phyloP scores from a whole-genome alignment of 2,888 invertebrate genomes.

The Embidobia sp. region DNA sequence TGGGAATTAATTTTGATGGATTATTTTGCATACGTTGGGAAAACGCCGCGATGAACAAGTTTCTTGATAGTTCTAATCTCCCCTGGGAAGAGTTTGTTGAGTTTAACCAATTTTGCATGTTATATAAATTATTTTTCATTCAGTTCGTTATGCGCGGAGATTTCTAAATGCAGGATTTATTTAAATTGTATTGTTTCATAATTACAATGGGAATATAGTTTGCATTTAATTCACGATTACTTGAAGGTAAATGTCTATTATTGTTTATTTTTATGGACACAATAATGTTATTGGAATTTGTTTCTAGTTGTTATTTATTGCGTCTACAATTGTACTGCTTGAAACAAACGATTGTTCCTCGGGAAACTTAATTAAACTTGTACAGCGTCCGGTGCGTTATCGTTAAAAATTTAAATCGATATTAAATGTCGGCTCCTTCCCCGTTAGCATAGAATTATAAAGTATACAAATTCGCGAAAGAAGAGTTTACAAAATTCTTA shows the following conservation, averaged over 20 bases:
- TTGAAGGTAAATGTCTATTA: slow-evolving; percentile 44
- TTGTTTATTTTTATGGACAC: slow-evolving; percentile 41
- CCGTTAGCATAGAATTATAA: no score
- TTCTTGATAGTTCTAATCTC: slow-evolving; percentile 35
- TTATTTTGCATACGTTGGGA: slow-evolving; percentile 51
- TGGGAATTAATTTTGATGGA: slow-evolving; percentile 40
- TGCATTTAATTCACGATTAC: slow-evolving; percentile 39
- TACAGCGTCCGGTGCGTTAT: neutral
- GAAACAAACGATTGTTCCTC: slow-evolving; percentile 22
- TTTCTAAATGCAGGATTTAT: slow-evolving; percentile 40
- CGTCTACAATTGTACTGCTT: slow-evolving; percentile 8
- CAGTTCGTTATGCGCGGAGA: slow-evolving; percentile 12
- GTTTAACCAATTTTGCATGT: slow-evolving; percentile 42
- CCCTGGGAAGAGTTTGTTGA: slow-evolving; percentile 42
- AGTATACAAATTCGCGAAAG: no score
- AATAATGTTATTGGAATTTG: slow-evolving; percentile 35
- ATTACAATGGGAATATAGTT: slow-evolving; percentile 36
- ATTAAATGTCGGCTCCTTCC: neutral
- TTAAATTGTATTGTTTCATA: slow-evolving; percentile 53
- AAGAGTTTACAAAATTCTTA: neutral
- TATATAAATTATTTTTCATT: slow-evolving; percentile 52
- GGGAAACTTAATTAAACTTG: slow-evolving; percentile 33
- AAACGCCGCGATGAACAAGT: slow-evolving; percentile 33
- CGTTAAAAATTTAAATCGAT: neutral
- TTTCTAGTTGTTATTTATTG: slow-evolving; percentile 30